Conservation (phyloP, 2,797 vertebrate species). For the Pteropus rufus region DNA sequence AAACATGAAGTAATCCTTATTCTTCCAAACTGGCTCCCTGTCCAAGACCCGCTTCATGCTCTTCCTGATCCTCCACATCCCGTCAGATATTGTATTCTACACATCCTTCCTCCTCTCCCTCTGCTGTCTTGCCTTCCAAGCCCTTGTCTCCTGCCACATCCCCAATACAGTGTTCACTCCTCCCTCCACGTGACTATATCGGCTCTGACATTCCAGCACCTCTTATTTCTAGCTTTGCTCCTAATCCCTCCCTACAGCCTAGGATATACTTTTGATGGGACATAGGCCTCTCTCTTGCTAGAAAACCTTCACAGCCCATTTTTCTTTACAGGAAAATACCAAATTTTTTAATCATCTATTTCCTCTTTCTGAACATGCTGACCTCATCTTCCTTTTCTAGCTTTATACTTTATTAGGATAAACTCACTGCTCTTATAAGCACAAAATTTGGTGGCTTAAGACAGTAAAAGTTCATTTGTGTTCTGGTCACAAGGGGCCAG, state of each 20-base stretch:
- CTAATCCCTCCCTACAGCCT: background rate
- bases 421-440: background rate
- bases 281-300: background rate
- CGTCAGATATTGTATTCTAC: fast-evolving
- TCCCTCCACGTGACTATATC: no score
- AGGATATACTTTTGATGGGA: background rate
- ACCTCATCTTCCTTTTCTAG: background rate
- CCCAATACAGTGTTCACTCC: no score
- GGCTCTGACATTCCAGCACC: background rate
- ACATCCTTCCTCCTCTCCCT: background rate
- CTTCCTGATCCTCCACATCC: no score
- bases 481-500: background rate
- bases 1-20: background rate
- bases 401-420: background rate
- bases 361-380: background rate
- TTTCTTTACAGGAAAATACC: background rate
- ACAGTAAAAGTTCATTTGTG: background rate
- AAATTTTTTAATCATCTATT: background rate
- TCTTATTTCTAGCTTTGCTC: background rate
- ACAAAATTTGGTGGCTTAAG: background rate
- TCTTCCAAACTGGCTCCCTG: background rate
- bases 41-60: background rate
- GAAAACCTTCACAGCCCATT: background rate
- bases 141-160: background rate
- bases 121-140: background rate